Conservation (phyloP, 2,113 vertebrate genomes). For the Plecturocebus donacophilus region DNA sequence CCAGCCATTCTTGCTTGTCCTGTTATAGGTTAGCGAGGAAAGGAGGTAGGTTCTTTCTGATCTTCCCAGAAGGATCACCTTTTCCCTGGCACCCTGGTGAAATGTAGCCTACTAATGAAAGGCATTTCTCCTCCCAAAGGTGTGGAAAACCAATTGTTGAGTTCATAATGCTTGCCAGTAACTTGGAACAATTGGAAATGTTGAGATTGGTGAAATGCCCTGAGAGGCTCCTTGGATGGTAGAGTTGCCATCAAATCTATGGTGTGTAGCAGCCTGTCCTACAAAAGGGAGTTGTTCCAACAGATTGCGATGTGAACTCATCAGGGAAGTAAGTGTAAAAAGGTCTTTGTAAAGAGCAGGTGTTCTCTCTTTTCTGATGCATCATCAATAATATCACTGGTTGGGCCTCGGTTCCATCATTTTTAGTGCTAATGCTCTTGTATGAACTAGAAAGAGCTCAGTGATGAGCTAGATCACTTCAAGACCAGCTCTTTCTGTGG, state of each 20-base stretch:
- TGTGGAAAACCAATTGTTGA: neutral
- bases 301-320: slow-evolving; percentile 31
- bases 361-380: slow-evolving; percentile 59
- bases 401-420: slow-evolving; percentile 61
- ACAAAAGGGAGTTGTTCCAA: neutral
- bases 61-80: neutral
- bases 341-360: slow-evolving; percentile 68
- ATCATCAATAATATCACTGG: slow-evolving; percentile 64
- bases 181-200: neutral
- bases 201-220: neutral
- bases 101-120: neutral
- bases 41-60: neutral
- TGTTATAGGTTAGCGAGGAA: neutral
- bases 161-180: neutral
- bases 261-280: neutral
- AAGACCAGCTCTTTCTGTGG: neutral
- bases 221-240: neutral
- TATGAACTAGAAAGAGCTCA: slow-evolving; percentile 59
- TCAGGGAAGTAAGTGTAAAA: neutral
- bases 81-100: neutral
- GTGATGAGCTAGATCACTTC: slow-evolving; percentile 41
- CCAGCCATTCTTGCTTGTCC: neutral
- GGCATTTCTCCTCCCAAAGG: neutral
- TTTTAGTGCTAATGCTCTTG: neutral
- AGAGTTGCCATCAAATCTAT: neutral